Percentiles rank a stretch among this genome's conserved stretches.
These are phyloP conservation scores for Apamea monoglypha DNA, from an alignment of 2,888 invertebrate species.

Conservation along the genomic window DNA sequence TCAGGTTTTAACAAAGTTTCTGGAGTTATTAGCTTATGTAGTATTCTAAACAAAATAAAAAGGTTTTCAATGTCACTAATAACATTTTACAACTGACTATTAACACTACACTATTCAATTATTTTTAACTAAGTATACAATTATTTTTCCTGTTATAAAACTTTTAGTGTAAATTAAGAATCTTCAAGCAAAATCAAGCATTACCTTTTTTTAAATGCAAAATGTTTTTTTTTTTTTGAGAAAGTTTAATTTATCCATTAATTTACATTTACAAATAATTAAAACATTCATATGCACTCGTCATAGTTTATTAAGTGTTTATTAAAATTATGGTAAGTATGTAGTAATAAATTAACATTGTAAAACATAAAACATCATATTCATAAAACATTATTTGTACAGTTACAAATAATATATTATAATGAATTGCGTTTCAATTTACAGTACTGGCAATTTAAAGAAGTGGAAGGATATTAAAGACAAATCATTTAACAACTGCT, in stretches of 20 bases:
- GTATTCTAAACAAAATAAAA: background rate
- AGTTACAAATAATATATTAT: constrained; percentile 17
- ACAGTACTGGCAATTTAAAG: constrained; percentile 7
- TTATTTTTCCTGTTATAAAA: background rate
- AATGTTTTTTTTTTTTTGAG: background rate
- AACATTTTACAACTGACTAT: background rate
- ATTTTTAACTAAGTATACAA: background rate
- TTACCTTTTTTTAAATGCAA: too few relatives aligned
- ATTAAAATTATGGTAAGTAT: background rate
- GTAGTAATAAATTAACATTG: background rate
- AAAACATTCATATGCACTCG: background rate
- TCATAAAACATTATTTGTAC: too few relatives aligned
- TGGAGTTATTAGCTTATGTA: background rate
- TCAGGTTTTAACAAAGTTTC: background rate
- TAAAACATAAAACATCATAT: too few relatives aligned
- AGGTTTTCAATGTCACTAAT: background rate
- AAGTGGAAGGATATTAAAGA: constrained; percentile 1
- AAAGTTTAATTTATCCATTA: background rate
- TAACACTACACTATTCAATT: background rate
- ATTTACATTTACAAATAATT: background rate
- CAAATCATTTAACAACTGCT: background rate
- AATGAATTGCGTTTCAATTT: background rate
- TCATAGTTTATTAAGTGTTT: background rate
- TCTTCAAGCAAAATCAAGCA: background rate
- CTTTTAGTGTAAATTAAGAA: too few relatives aligned